Percentiles rank a stretch among this genome's conserved stretches.
Evolutionary conservation across 2,888 invertebrate genomes (phyloP).

Genomic region (Campopleginae sp.): DNA sequence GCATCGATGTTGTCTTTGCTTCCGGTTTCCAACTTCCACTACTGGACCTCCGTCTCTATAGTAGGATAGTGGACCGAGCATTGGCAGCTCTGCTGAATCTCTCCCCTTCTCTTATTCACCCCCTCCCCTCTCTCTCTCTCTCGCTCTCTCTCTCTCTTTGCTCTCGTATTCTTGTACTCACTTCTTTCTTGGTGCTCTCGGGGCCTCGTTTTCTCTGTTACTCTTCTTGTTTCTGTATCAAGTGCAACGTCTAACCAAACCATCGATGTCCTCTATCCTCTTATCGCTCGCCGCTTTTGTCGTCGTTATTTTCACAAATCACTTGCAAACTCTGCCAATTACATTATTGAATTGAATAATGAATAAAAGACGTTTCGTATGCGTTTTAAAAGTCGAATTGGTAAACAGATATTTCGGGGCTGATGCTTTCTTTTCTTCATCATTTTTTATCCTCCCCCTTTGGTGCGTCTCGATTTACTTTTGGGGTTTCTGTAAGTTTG

Average conservation of each 20-base stretch:
- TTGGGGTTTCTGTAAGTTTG: no score
- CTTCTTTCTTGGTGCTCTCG: slow-evolving; percentile 23
- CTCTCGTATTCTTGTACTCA: slow-evolving; percentile 20
- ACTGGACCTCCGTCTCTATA: slow-evolving; percentile 43
- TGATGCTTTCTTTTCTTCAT: no score
- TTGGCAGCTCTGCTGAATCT: slow-evolving; percentile 45
- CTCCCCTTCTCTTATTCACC: slow-evolving; percentile 7
- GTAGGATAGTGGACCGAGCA: slow-evolving; percentile 19
- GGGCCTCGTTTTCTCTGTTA: slow-evolving; percentile 7
- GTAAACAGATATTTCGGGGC: no score
- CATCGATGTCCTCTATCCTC: slow-evolving; percentile 40
- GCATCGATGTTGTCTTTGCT: slow-evolving; percentile 68
- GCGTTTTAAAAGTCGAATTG: not conserved
- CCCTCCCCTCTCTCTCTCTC: slow-evolving; percentile 26
- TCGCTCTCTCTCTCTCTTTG: slow-evolving; percentile 21
- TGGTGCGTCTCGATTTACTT: no score
- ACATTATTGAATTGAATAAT: slow-evolving; percentile 20
- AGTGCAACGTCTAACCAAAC: slow-evolving; percentile 50
- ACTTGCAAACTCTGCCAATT: slow-evolving; percentile 46
- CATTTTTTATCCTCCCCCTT: no score
- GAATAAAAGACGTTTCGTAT: not conserved
- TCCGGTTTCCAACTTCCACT: slow-evolving; percentile 64
- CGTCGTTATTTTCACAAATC: slow-evolving; percentile 50
- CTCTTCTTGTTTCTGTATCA: slow-evolving; percentile 28
- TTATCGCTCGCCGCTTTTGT: slow-evolving; percentile 47